These are phyloP conservation scores for Sorex maritimensis DNA, from an alignment of 2,797 vertebrate species.

Conservation along the genomic window DNA sequence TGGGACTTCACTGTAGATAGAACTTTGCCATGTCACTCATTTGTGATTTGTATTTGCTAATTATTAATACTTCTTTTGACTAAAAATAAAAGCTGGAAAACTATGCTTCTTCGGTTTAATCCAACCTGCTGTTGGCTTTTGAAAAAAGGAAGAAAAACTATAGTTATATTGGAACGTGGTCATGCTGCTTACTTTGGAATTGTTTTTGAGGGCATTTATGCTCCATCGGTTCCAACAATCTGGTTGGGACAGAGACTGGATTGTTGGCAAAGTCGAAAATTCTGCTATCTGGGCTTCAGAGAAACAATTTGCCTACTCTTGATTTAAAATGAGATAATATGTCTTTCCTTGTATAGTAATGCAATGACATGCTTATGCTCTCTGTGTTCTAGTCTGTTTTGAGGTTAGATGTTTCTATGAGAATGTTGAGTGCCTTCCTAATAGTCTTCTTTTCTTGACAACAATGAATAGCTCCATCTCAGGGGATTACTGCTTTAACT, in stretches of 20 bases:
- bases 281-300: background rate
- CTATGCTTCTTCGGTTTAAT: background rate
- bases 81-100: constrained; percentile 24
- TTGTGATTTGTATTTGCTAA: background rate
- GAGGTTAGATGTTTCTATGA: background rate
- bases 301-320: background rate
- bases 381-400: constrained; percentile 36
- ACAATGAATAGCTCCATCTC: background rate
- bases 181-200: background rate
- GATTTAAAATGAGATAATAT: background rate
- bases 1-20: background rate
- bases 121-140: background rate
- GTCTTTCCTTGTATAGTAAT: background rate
- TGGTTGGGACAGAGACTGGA: background rate
- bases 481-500: background rate
- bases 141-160: no score
- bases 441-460: background rate
- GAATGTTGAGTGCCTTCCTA: background rate
- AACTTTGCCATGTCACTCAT: background rate
- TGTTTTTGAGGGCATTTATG: background rate
- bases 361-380: background rate
- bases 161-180: background rate
- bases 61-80: background rate
- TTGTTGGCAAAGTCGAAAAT: background rate
- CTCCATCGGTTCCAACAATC: background rate